These are phyloP conservation scores for Apostichopus leukothele DNA, from an alignment of 53 echinoderm and acorn worm genomes.

Conservation along the genomic window DNA sequence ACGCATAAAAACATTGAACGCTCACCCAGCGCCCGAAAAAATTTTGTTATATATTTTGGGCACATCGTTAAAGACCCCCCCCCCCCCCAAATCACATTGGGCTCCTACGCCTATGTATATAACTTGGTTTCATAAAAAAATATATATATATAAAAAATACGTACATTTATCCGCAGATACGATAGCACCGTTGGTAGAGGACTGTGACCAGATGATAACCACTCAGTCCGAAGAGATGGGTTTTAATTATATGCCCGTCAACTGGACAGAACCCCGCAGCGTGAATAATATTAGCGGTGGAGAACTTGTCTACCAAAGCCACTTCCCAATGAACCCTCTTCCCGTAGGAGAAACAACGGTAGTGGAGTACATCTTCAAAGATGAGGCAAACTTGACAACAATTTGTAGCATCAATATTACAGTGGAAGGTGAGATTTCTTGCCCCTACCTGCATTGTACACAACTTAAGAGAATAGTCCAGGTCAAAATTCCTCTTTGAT, in stretches of 20 bases:
- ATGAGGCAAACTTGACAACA: neutral
- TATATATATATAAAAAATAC: neutral
- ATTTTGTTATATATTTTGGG: too few relatives aligned
- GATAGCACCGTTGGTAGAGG: neutral
- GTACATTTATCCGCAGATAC: neutral
- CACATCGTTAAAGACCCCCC: too few relatives aligned
- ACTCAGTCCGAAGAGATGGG: neutral
- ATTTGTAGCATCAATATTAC: constrained; percentile 16
- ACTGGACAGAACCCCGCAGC: constrained; percentile 42
- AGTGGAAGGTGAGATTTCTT: neutral
- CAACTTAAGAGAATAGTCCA: too few relatives aligned
- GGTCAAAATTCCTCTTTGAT: too few relatives aligned
- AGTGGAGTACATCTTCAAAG: constrained; percentile 14
- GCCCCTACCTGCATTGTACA: too few relatives aligned
- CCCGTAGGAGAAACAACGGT: constrained; percentile 2
- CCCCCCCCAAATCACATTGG: too few relatives aligned
- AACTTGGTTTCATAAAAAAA: too few relatives aligned
- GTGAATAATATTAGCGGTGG: neutral
- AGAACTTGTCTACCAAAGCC: neutral
- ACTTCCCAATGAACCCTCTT: neutral
- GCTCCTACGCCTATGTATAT: too few relatives aligned
- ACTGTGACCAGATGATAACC: constrained; percentile 1
- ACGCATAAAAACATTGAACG: too few relatives aligned
- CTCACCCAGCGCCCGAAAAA: too few relatives aligned
- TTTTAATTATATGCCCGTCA: neutral